phyloP scores from a whole-genome alignment of 2,113 vertebrate species.

The Caretta caretta region DNA sequence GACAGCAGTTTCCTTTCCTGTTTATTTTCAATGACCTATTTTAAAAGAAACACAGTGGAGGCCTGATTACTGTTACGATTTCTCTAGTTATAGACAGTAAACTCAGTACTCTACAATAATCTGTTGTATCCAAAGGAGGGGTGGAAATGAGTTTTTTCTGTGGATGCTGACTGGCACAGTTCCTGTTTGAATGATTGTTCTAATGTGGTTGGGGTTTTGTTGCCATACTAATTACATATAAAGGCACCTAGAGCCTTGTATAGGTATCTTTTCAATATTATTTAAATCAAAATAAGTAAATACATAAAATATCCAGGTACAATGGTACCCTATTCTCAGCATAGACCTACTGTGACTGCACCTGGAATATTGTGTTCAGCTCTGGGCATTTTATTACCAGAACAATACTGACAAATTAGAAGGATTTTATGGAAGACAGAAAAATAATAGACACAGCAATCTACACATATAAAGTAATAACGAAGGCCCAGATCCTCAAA shows the following conservation, averaged over 20 bases:
- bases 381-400: neutral
- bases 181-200: neutral
- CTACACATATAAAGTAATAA: neutral
- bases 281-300: neutral
- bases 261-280: neutral
- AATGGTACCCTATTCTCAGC: neutral
- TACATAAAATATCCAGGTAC: neutral
- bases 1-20: neutral
- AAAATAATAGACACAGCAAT: neutral
- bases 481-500: neutral
- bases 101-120: neutral
- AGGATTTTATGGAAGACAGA: neutral
- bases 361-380: neutral
- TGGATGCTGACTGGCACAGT: neutral
- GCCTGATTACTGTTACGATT: neutral
- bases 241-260: neutral
- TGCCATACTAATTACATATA: neutral
- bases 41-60: neutral
- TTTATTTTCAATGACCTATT: constrained; percentile 1
- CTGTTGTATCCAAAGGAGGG: neutral
- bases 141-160: neutral
- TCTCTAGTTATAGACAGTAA: neutral
- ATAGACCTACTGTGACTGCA: neutral
- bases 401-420: rapidly evolving
- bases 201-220: neutral